phyloP scores from a whole-genome alignment of 2,888 invertebrate genomes.

The Thera obeliscata region DNA sequence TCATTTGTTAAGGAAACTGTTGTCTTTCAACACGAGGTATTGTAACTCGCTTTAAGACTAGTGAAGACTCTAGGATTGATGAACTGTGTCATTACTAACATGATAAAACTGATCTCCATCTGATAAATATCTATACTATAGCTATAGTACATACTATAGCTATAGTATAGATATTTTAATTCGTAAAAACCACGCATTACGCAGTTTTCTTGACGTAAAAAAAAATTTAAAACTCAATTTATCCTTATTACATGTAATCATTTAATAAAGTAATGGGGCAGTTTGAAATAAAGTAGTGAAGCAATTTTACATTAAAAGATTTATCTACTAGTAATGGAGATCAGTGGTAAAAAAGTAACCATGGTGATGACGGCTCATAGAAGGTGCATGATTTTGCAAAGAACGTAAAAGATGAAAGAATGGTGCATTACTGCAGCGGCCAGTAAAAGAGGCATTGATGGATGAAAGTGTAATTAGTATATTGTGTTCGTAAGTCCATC shows the following conservation, averaged over 20 bases:
- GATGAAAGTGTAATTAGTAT: too few relatives aligned
- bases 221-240: too few relatives aligned
- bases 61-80: neutral
- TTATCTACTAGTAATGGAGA: neutral
- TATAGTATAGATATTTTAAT: neutral
- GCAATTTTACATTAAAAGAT: neutral
- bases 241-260: too few relatives aligned
- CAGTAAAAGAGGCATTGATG: too few relatives aligned
- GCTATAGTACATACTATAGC: neutral
- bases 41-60: conserved; percentile 44
- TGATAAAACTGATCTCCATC: neutral
- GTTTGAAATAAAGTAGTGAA: neutral
- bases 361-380: neutral
- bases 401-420: too few relatives aligned
- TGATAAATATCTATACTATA: too few relatives aligned
- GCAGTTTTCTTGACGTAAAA: neutral
- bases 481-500: too few relatives aligned
- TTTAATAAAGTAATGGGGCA: neutral
- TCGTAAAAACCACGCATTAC: neutral
- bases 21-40: conserved; percentile 89
- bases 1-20: conserved; percentile 88
- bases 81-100: neutral
- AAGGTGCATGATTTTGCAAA: neutral
- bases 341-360: neutral
- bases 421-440: too few relatives aligned